Evolutionary conservation across 2,113 vertebrate species (phyloP).

Genomic region (Gallinago jamesoni): DNA sequence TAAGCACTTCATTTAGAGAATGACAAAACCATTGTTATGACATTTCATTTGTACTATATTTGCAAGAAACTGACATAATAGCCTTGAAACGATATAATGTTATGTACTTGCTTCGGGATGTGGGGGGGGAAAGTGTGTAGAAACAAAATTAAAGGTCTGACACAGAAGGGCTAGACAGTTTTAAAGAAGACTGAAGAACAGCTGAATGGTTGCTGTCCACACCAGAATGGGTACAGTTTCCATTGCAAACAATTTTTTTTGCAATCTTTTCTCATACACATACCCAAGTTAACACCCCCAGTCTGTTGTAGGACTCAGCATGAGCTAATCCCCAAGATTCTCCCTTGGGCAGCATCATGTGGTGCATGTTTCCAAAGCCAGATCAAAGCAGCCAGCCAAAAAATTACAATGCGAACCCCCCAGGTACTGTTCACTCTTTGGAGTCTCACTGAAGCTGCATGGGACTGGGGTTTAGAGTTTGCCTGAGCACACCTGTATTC

Average conservation of each 20-base stretch:
- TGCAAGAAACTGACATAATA: background rate
- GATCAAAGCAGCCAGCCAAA: background rate
- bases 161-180: background rate
- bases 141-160: background rate
- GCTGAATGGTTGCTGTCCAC: background rate
- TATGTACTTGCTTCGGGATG: background rate
- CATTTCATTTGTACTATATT: background rate
- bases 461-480: background rate
- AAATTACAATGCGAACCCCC: fast-evolving
- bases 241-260: background rate
- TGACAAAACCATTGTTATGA: background rate
- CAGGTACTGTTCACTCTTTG: background rate
- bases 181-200: background rate
- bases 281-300: background rate
- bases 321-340: background rate
- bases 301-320: background rate
- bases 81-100: background rate
- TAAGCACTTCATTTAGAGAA: background rate
- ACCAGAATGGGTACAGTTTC: background rate
- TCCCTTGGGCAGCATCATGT: background rate
- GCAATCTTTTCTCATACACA: background rate
- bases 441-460: background rate
- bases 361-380: fast-evolving
- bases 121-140: background rate
- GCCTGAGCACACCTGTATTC: background rate